Conservation (phyloP, 64 coral and sea anemone genomes). For the Trachythela sp. region DNA sequence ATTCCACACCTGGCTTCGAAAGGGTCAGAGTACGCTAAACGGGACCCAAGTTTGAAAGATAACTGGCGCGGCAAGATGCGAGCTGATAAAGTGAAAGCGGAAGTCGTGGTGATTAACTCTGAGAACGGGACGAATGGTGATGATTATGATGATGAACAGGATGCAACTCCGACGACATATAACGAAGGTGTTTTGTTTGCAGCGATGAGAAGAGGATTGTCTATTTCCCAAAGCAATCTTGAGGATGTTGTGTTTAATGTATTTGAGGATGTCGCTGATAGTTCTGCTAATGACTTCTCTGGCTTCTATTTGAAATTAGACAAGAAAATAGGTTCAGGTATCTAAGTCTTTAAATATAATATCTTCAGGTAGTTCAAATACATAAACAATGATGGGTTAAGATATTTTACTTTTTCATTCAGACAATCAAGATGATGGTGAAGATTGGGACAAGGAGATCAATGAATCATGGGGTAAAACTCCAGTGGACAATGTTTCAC, state of each 20-base stretch:
- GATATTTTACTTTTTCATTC: background rate
- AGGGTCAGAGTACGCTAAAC: constrained; percentile 50
- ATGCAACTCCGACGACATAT: constrained; percentile 2
- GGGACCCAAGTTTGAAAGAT: constrained; percentile 61
- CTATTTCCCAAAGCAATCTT: no score
- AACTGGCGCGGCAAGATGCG: constrained; percentile 71
- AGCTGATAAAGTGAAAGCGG: constrained; percentile 49
- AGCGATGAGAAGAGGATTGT: constrained; percentile 87
- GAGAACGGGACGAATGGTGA: constrained; percentile 23
- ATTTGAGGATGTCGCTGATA: background rate
- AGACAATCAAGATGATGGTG: background rate
- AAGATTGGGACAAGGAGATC: constrained; percentile 95
- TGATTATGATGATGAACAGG: constrained; percentile 33
- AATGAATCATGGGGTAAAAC: constrained; percentile 34
- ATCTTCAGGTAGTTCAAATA: no score
- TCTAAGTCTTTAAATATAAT: no score
- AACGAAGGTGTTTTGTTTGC: constrained; percentile 67
- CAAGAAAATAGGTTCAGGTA: no score
- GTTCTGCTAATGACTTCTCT: background rate
- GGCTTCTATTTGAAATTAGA: background rate
- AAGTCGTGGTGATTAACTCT: constrained; percentile 47
- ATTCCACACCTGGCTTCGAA: constrained; percentile 68
- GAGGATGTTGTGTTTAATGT: background rate
- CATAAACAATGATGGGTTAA: no score
- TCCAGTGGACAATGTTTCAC: background rate